Conservation (phyloP, 30 jellyfish, hydroid and myxozoan species). For the Catostylus mosaicus region DNA sequence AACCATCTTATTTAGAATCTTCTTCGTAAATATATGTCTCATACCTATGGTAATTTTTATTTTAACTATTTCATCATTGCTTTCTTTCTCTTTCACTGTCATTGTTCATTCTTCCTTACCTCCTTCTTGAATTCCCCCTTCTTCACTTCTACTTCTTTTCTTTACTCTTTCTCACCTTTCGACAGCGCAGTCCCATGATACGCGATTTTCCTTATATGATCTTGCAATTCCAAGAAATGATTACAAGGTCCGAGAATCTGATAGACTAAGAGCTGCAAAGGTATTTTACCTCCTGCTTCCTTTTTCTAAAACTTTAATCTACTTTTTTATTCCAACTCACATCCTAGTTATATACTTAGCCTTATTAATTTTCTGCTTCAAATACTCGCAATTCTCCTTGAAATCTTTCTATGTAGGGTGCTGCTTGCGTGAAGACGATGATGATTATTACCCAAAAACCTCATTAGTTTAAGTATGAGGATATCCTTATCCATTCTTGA, state of each 20-base stretch:
- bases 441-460: conserved; percentile 4
- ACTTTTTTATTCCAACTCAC: background rate
- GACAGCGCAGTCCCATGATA: conserved; percentile 26
- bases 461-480: conserved; percentile 64
- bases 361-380: background rate
- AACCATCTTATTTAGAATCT: too few species aligned
- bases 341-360: background rate
- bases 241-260: conserved; percentile 75
- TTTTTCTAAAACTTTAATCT: background rate
- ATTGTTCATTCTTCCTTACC: background rate
- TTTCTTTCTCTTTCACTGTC: background rate
- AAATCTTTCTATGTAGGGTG: background rate
- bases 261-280: conserved; percentile 5
- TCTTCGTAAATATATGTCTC: too few species aligned
- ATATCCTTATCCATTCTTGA: background rate
- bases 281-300: background rate
- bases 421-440: conserved; percentile 37
- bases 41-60: too few species aligned
- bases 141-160: background rate
- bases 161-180: background rate
- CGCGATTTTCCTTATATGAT: conserved; percentile 76
- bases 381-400: too few species aligned
- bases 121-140: background rate
- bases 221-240: conserved; percentile 60
- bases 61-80: background rate